phyloP scores from a whole-genome alignment of 1,140 invertebrate genomes.

The Drosophila tristis region DNA sequence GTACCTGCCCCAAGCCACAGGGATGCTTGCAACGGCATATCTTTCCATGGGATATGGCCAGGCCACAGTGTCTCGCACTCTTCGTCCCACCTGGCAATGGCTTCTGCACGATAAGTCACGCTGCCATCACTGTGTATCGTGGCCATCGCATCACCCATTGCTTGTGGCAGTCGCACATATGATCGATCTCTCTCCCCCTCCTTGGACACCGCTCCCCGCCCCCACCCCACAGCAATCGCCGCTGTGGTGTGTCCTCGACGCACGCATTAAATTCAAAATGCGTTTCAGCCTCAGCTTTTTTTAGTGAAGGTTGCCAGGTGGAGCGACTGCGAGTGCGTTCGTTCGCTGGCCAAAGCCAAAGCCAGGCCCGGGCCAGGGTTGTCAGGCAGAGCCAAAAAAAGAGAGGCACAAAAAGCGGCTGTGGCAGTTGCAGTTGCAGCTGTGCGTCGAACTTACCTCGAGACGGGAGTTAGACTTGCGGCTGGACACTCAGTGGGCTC shows the following conservation, averaged over 20 bases:
- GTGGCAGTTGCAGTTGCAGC: slow-evolving; percentile 27
- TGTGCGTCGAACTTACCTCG: slow-evolving; percentile 53
- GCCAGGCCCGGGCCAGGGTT: slow-evolving; percentile 68
- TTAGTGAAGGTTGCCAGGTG: slow-evolving; percentile 67
- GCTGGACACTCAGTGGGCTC: no score
- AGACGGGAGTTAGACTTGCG: slow-evolving; percentile 47
- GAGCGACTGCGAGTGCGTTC: slow-evolving; percentile 36
- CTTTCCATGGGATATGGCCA: no score
- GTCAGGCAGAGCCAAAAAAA: slow-evolving; percentile 66
- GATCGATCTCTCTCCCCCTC: slow-evolving; percentile 46
- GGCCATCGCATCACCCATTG: slow-evolving; percentile 59
- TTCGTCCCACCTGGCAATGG: no score
- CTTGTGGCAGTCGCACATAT: slow-evolving; percentile 62
- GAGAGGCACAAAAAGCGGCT: slow-evolving; percentile 33
- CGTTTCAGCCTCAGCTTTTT: slow-evolving; percentile 64
- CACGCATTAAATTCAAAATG: slow-evolving; percentile 78
- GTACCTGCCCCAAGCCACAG: no score
- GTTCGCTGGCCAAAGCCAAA: slow-evolving; percentile 16
- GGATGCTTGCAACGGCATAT: no score
- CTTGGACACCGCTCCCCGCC: neutral
- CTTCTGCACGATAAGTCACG: no score
- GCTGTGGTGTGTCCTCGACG: slow-evolving; percentile 35
- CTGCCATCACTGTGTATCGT: no score
- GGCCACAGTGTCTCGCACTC: no score
- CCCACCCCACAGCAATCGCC: neutral